A percentile compares a stretch with the other conserved stretches of the same genome.
Conservation (phyloP, 2,888 invertebrate genomes). For the Apomyelois bistriatella region DNA sequence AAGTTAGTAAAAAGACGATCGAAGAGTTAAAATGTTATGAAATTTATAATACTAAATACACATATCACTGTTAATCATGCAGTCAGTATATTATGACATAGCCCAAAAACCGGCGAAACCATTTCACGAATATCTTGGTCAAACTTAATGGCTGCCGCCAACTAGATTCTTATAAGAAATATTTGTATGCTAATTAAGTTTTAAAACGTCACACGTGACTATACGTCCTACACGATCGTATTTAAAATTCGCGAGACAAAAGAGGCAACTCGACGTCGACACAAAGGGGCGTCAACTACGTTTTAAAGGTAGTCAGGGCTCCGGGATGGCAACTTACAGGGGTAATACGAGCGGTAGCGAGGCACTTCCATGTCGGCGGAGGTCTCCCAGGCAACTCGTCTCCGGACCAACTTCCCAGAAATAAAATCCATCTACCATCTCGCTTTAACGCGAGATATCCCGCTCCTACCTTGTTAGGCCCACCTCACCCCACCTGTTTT, state of each 20-base stretch:
- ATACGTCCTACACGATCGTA: neutral
- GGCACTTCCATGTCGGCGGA: conserved; percentile 76
- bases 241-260: conserved; percentile 4
- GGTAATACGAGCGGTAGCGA: conserved; percentile 71
- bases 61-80: neutral
- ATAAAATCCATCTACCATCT: conserved; percentile 25
- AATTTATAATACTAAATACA: neutral
- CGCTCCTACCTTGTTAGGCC: conserved; percentile 46
- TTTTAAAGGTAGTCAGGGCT: conserved; percentile 12
- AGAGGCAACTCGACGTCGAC: neutral
- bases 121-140: neutral
- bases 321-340: conserved; percentile 60
- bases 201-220: neutral
- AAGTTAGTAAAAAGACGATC: no score
- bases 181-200: neutral
- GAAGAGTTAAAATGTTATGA: no score
- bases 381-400: conserved; percentile 74
- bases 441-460: conserved; percentile 38
- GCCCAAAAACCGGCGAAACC: neutral
- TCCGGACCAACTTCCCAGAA: conserved; percentile 43
- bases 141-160: no score
- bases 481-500: conserved; percentile 52
- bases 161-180: neutral
- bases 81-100: neutral
- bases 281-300: neutral